Percentiles rank a stretch among this genome's conserved stretches.
Conservation (phyloP, 2,888 invertebrate species). For the Clanis bilineata region DNA sequence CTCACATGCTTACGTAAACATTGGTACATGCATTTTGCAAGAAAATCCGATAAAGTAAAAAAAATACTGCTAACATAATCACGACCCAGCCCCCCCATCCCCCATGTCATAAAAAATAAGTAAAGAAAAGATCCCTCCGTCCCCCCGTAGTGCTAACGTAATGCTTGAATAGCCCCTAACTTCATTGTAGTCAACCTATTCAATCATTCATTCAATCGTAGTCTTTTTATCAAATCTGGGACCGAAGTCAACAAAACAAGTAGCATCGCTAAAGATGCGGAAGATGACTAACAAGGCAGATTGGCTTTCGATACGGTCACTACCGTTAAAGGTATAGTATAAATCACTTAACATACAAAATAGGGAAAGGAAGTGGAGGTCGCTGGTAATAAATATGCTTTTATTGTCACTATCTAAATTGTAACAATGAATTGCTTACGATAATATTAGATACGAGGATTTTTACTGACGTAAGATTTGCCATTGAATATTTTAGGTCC, state of each 20-base stretch:
- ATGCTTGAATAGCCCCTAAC: no score
- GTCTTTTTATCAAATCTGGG: background rate
- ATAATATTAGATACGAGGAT: background rate
- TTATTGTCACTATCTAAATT: background rate
- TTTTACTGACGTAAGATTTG: background rate
- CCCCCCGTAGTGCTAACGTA: no score
- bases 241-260: background rate
- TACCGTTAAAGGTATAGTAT: background rate
- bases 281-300: slow-evolving; percentile 6
- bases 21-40: no score
- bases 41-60: no score
- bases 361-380: slow-evolving; percentile 1
- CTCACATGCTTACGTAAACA: no score
- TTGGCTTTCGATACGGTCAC: slow-evolving; percentile 1
- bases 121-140: no score
- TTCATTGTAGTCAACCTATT: no score
- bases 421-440: background rate
- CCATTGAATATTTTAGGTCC: background rate
- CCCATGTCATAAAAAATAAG: no score
- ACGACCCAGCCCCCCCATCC: no score
- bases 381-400: background rate
- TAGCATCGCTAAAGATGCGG: background rate
- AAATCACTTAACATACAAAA: background rate
- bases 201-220: background rate
- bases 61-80: no score